Conservation (phyloP, 2,888 invertebrate genomes). For the Patella depressa region DNA sequence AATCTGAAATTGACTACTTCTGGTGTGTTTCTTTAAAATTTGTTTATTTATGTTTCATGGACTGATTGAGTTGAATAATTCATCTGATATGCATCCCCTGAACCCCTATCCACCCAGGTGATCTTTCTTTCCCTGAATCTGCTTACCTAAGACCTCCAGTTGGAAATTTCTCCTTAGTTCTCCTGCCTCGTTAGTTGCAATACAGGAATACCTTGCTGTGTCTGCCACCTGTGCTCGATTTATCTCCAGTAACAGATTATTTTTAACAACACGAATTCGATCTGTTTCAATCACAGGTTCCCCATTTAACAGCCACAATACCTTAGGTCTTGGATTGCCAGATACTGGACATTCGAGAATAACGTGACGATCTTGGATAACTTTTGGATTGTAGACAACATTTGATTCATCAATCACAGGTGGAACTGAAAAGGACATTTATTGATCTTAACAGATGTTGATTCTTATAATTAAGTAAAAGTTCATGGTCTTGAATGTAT, state of each 20-base stretch:
- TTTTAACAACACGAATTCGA: constrained; percentile 38
- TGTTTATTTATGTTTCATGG: too few species aligned
- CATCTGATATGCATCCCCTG: too few species aligned
- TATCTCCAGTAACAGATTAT: constrained; percentile 58
- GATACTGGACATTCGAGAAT: constrained; percentile 71
- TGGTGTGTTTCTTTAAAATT: too few species aligned
- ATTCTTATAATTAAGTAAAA: too few species aligned
- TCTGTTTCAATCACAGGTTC: constrained; percentile 37
- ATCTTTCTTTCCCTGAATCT: too few species aligned
- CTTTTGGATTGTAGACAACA: constrained; percentile 65
- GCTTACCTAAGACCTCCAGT: constrained; percentile 66
- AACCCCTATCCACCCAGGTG: too few species aligned
- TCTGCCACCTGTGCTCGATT: constrained; percentile 60
- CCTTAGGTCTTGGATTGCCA: constrained; percentile 70
- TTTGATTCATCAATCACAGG: constrained; percentile 67
- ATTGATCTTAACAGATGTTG: too few species aligned
- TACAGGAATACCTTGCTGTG: constrained; percentile 72
- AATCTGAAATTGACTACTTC: too few species aligned
- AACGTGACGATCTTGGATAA: constrained; percentile 66
- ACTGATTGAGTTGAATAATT: too few species aligned
- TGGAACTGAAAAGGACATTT: constrained; percentile 51
- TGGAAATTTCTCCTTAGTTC: constrained; percentile 67
- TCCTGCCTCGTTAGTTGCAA: constrained; percentile 73
- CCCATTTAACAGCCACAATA: constrained; percentile 66
- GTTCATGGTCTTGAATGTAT: too few species aligned